Evolutionary conservation across 2,888 invertebrate genomes (phyloP).

Genomic region (Agrotis exclamationis): DNA sequence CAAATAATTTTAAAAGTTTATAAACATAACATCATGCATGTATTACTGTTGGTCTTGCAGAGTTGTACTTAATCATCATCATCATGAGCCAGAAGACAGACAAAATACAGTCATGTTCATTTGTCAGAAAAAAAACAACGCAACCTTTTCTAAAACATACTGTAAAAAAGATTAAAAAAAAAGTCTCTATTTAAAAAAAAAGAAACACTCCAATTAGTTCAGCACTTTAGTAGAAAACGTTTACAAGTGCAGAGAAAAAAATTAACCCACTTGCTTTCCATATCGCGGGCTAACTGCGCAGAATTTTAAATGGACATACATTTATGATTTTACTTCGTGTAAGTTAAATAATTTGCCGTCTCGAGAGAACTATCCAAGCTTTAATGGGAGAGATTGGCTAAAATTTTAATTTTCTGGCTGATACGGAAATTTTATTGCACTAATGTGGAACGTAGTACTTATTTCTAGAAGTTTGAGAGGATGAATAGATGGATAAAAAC

Average conservation of each 20-base stretch:
- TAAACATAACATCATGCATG: too few species aligned
- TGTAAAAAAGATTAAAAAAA: background rate
- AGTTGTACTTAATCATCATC: too few species aligned
- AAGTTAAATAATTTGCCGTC: slow-evolving; percentile 55
- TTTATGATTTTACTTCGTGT: slow-evolving; percentile 46
- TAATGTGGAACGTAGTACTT: background rate
- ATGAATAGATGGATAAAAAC: too few species aligned
- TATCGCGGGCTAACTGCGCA: slow-evolving; percentile 4
- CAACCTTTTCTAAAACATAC: background rate
- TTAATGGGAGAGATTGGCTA: slow-evolving; percentile 35
- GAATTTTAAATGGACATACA: slow-evolving; percentile 51
- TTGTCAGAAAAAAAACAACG: background rate
- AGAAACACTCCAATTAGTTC: background rate
- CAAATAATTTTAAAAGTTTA: too few species aligned
- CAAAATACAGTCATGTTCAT: background rate
- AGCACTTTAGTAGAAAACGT: slow-evolving; percentile 12
- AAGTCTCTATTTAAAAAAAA: background rate
- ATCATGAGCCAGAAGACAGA: too few species aligned
- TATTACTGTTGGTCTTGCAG: too few species aligned
- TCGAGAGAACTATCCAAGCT: slow-evolving; percentile 40
- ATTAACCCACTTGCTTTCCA: background rate
- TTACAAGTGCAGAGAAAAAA: slow-evolving; percentile 18
- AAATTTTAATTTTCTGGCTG: slow-evolving; percentile 45
- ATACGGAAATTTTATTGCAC: slow-evolving; percentile 27
- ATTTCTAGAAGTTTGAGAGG: too few species aligned